Percentiles rank a stretch among this genome's conserved stretches.
phyloP scores from a whole-genome alignment of 2,888 invertebrate genomes.

The Tipula lateralis region DNA sequence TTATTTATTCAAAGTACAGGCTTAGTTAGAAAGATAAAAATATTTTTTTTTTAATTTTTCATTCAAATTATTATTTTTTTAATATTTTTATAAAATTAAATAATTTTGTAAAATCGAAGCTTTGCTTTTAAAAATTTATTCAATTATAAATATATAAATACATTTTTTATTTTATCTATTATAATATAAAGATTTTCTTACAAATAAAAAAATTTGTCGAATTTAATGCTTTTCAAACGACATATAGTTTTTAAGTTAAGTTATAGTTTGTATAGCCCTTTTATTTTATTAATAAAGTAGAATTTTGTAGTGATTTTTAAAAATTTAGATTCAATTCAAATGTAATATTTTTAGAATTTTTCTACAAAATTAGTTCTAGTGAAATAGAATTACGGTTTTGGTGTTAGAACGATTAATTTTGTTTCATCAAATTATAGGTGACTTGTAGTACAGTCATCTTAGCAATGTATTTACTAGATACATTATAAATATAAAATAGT shows the following conservation, averaged over 20 bases:
- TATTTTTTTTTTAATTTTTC: background rate
- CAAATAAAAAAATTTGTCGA: background rate
- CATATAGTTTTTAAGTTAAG: background rate
- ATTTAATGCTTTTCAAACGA: background rate
- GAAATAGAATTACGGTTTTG: background rate
- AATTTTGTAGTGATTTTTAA: background rate
- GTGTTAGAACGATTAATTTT: too few species aligned
- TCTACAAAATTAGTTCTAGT: background rate
- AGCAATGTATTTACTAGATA: too few species aligned
- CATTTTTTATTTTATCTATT: background rate
- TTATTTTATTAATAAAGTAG: background rate
- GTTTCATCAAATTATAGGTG: too few species aligned
- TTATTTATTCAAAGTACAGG: slow-evolving; percentile 31
- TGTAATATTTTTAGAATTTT: background rate
- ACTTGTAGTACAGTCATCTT: too few species aligned
- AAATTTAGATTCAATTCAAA: background rate
- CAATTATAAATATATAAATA: background rate
- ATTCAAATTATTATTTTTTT: background rate
- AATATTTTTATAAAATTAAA: background rate
- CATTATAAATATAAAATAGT: too few species aligned
- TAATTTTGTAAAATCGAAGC: background rate
- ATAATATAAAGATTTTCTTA: background rate
- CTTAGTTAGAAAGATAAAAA: background rate
- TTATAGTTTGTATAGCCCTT: background rate
- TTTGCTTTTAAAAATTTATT: background rate